These are phyloP conservation scores for Pantherophis alleghaniensis DNA, from an alignment of 2,797 vertebrate species.

Conservation along the genomic window DNA sequence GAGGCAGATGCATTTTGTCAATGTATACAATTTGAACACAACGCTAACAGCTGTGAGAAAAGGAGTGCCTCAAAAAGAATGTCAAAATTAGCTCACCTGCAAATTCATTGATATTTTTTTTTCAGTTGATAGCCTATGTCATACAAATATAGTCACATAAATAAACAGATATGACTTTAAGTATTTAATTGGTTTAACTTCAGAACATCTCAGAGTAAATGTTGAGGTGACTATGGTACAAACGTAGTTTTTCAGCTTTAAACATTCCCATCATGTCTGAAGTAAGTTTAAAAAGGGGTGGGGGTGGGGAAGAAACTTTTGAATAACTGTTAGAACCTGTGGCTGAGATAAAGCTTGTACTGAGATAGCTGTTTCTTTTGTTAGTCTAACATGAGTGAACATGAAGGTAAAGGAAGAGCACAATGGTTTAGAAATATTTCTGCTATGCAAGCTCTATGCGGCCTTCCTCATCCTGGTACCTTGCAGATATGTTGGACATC, in stretches of 20 bases:
- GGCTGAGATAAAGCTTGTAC: conserved; percentile 14
- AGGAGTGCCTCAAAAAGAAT: conserved; percentile 73
- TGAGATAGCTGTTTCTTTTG: conserved; percentile 21
- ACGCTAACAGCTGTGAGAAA: conserved; percentile 65
- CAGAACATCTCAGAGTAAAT: conserved; percentile 42
- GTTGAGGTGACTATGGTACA: conserved; percentile 36
- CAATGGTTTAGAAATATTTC: neutral
- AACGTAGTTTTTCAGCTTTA: conserved; percentile 50
- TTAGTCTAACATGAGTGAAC: neutral
- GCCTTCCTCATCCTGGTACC: neutral
- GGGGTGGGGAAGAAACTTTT: conserved; percentile 28
- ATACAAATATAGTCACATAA: conserved; percentile 48
- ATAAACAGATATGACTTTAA: conserved; percentile 60
- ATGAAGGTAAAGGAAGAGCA: conserved; percentile 1
- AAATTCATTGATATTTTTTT: conserved; percentile 47
- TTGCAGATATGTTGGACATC: neutral
- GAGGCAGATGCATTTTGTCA: conserved; percentile 77
- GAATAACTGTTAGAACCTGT: conserved; percentile 48
- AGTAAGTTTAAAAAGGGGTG: conserved; percentile 5
- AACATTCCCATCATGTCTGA: conserved; percentile 49
- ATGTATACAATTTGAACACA: conserved; percentile 73
- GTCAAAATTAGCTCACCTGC: conserved; percentile 46
- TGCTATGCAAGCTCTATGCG: neutral
- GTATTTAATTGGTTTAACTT: conserved; percentile 58
- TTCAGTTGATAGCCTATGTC: conserved; percentile 57